Base-by-base conservation (phyloP, 1,140 invertebrate genomes). In the Ylistrum balloti region DNA sequence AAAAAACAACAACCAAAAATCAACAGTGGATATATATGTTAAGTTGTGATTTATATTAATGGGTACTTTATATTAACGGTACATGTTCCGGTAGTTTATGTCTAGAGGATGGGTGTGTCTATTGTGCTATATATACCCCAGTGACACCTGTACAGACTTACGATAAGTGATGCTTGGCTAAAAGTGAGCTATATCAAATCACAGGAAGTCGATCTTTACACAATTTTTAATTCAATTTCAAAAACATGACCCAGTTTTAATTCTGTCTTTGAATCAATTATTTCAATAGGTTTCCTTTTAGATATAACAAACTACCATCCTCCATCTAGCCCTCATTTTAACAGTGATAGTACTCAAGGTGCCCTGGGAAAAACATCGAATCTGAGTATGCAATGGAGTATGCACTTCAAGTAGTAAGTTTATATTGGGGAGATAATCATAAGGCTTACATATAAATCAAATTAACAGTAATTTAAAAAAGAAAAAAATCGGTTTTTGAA, bases 221-320 rank as follows among this genome's bases (percentile, higher is more conserved):
- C 56, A 74, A 74, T 74, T 74, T 74, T n/a, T 74, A 74, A 74
- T 74, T 74, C 56, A 74, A 28, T 74, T 74, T 74, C 56, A 74
- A 74, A 74, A 74, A 74, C 22, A n/a, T 74, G 56, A 74, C 56
- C 56, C 56, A 74, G 56, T 28, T 74, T 74, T 74, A 7, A 74
- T 74, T 74, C n/a, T 74, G 56, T n/a, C 56, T n/a, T 74, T 74
- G 56, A 74, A 74, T 28, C 56, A n/a, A n/a, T 7, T 3, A 74
- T 74, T 74, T 74, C 56, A 74, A 74, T 74, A 74, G 56, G n/a
- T n/a, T 74, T 74, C 56, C 28, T 74, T 74, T 74, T 74, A 74
- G 28, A 74, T 74, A 74, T 74, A 17, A 74, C n/a, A 22, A n/a
- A 74, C 22, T 74, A 17, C n/a, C n/a, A n/a, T 74, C 56, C 22